A percentile compares a stretch with the other conserved stretches of the same genome.
These are phyloP conservation scores for Cydia strobilella DNA, from an alignment of 1,140 invertebrate species.

Conservation along the genomic window DNA sequence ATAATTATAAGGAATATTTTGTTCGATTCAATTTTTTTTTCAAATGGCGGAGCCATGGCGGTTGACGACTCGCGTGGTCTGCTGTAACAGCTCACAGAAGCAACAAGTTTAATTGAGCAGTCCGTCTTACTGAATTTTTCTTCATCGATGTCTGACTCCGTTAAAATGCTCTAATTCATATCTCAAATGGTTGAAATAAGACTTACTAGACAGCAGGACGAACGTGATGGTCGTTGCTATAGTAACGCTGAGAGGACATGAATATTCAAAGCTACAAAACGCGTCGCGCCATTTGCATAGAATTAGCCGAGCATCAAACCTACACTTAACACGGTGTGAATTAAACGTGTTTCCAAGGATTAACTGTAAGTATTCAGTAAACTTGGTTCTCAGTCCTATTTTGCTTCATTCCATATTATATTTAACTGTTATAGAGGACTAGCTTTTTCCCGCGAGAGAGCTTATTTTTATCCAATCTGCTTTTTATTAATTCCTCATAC, in stretches of 20 bases:
- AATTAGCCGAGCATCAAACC: slow-evolving; percentile 29
- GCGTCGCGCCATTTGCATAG: slow-evolving; percentile 25
- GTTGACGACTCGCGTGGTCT: too few relatives aligned
- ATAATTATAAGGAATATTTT: too few relatives aligned
- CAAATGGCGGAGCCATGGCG: too few relatives aligned
- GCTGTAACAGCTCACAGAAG: too few relatives aligned
- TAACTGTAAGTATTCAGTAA: slow-evolving; percentile 2
- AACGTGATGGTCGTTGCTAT: slow-evolving; percentile 22
- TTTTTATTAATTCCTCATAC: too few relatives aligned
- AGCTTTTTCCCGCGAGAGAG: too few relatives aligned
- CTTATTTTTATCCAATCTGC: too few relatives aligned
- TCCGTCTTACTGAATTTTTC: too few relatives aligned
- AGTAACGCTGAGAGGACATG: slow-evolving; percentile 24
- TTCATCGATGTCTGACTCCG: background rate
- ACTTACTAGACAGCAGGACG: background rate
- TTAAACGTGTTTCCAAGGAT: slow-evolving; percentile 25
- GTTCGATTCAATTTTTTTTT: too few relatives aligned
- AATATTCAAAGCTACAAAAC: slow-evolving; percentile 31
- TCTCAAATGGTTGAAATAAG: background rate
- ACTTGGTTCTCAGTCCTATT: background rate
- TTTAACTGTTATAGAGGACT: too few relatives aligned
- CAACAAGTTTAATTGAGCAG: too few relatives aligned
- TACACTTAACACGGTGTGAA: slow-evolving; percentile 29
- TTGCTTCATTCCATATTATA: too few relatives aligned
- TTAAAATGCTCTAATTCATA: background rate